Evolutionary conservation across 2,113 vertebrate genomes (phyloP), one percentile per base, ranked within the genome.

Genomic region (Tringa solitaria): DNA sequence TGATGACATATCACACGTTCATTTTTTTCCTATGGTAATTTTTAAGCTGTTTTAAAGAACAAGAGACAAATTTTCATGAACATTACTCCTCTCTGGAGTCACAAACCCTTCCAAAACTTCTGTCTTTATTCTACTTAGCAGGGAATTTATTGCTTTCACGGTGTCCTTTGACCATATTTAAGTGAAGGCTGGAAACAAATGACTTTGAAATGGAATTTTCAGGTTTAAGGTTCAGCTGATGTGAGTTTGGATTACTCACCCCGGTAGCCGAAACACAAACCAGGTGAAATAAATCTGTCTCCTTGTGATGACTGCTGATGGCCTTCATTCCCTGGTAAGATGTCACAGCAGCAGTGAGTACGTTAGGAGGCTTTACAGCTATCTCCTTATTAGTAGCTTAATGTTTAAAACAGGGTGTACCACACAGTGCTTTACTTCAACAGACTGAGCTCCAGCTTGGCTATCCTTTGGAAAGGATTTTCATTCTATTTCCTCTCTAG

Each of bases 171-270:
- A 65, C 63, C 14, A 3, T 76, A 45, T 78, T 83, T 91, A 89
- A 87, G 69, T 90, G 93, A 90, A 91, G 59, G 22, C 60, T 90
- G 46, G 69, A 88, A 94, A 73, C 76, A 93, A 82, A 95, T 94
- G 57, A 63, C 70, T 67, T 91, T 16, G 69, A 92, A 96, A 84
- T 92, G 57, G 41, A 60, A 37, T 82, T 89, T 75, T 90, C 56
- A 35, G 76, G 54, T 63, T 94, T 85, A 85, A 90, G 67, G 65
- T 63, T 94, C 69, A 75, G 60, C 37, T 94, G 51, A n/a, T 92
- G 37, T 14, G 81, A 89, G 35, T 81, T 89, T 57, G 76, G 78
- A 56, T 83, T 96, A 83, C 37, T 89, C n/a, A 61, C 19, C 24
- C 41, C 0, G 8, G 39, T n/a, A 67, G 27, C 45, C 89, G 76